Evolutionary conservation across 37 sponge, comb jelly and placozoan species (phyloP).

Genomic region (Hexactinellida sp.): DNA sequence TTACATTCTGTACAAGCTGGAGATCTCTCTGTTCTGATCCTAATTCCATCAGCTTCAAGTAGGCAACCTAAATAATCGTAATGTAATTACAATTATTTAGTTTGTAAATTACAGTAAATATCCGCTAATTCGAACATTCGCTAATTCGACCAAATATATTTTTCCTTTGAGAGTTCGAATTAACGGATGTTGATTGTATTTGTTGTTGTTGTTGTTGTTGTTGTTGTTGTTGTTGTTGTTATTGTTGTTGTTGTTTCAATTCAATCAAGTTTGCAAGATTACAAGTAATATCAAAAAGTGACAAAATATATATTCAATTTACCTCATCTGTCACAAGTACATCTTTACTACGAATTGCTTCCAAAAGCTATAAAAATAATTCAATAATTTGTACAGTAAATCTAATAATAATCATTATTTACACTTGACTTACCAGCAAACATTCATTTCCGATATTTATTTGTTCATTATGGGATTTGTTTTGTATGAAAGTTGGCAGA

Average conservation of each 20-base stretch:
- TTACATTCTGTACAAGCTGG: neutral
- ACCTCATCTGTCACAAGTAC: slow-evolving; percentile 12
- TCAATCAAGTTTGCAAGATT: too few species aligned
- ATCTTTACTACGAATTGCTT: slow-evolving; percentile 17
- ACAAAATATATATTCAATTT: too few species aligned
- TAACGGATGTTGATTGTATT: too few species aligned
- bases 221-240: too few species aligned
- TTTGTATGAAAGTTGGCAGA: slow-evolving; percentile 1
- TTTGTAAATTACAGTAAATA: neutral
- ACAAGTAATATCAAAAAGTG: too few species aligned
- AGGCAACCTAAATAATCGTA: neutral
- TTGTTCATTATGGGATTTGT: neutral
- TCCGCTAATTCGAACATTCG: too few species aligned
- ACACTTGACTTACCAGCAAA: neutral
- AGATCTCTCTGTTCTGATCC: slow-evolving; percentile 5
- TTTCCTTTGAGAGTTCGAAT: too few species aligned
- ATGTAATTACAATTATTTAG: neutral
- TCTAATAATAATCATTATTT: neutral
- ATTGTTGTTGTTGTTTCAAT: too few species aligned
- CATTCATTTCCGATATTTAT: slow-evolving; percentile 9
- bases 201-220: too few species aligned
- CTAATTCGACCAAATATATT: too few species aligned
- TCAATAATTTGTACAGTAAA: neutral
- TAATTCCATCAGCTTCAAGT: neutral
- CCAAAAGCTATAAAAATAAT: neutral